A percentile compares a stretch with the other conserved stretches of the same genome.
Conservation (phyloP, 2,113 vertebrate genomes). For the Datnioides undecimradiatus region DNA sequence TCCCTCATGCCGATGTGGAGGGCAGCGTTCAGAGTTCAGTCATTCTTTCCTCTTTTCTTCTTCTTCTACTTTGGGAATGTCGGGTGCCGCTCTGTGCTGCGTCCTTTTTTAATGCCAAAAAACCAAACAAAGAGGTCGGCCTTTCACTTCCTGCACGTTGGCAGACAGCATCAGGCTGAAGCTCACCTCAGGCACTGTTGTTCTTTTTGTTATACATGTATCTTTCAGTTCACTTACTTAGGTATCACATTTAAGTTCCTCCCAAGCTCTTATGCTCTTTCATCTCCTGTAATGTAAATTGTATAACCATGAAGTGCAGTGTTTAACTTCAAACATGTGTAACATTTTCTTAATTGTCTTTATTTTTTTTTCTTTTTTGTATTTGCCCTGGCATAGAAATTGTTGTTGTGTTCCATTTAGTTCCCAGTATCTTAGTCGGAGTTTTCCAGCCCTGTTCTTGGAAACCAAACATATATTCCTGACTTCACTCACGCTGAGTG, state of each 20-base stretch:
- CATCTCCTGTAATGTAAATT: conserved; percentile 87
- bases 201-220: conserved; percentile 27
- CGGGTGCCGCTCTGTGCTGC: conserved; percentile 81
- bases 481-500: conserved; percentile 59
- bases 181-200: conserved; percentile 89
- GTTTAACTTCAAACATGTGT: conserved; percentile 85
- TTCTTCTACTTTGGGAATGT: conserved; percentile 67
- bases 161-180: conserved; percentile 87
- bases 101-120: conserved; percentile 87
- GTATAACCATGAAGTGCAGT: conserved; percentile 85
- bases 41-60: conserved; percentile 16
- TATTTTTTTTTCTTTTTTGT: conserved; percentile 83
- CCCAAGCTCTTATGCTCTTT: conserved; percentile 87
- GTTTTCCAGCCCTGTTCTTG: conserved; percentile 26
- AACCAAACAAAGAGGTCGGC: conserved; percentile 28
- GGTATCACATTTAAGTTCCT: conserved; percentile 82
- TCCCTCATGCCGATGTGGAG: neutral
- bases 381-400: conserved; percentile 82
- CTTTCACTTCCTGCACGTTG: conserved; percentile 77
- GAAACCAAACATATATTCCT: conserved; percentile 24
- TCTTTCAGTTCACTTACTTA: conserved; percentile 40
- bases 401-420: conserved; percentile 76
- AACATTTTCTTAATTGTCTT: conserved; percentile 86
- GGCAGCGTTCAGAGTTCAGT: conserved; percentile 30
- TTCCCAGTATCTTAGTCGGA: conserved; percentile 17